Base-by-base conservation (phyloP, 2,888 invertebrate genomes). In the Aromia moschata region DNA sequence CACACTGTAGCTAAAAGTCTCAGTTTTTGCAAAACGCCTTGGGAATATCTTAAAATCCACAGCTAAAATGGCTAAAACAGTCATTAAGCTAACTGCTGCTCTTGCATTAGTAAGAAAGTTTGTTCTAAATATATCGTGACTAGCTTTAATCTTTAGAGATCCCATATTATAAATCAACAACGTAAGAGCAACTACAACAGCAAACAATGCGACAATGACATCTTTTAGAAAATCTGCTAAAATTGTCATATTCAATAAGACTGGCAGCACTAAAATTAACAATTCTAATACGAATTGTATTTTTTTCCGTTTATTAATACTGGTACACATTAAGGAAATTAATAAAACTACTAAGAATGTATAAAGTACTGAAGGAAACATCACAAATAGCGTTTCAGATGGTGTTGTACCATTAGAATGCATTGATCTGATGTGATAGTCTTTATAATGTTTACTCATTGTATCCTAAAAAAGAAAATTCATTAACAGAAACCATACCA, bases 41-140 rank as follows among this genome's bases (percentile, higher is more conserved):
- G 98, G 97, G 77, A 96, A 98, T 47, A 89, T 83, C 43, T 82
- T 82, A 77, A 99, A 99, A 80, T 99, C 99, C 0, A 99, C 96
- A 0, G 95, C 98, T 57, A 98, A 82, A 68, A 99, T 98, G 64
- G 91, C 91, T 53, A 93, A 83, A 0, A 86, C 86, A 2, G 95
- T 92, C 43, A 91, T 84, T 7, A 93, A 77, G 74, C 89, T 90
- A 0, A 89, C 87, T 1, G 89, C 81, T 0, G 90, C 87, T 67
- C 94, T 84, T 49, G 88, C 81, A 71, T 88, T 84, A 4, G 93
- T 89, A 59, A 95, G 81, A 45, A 86, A 84, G 47, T 62, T 60
- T 25, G 67, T 68, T 20, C 58, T 58, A 12, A 18, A 14, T 17
- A 14, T 17, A 20, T 41, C 44, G 1, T 2, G 5, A 15, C 40